Base-by-base conservation (phyloP, 2,888 invertebrate genomes). In the Hypomecis punctinalis region DNA sequence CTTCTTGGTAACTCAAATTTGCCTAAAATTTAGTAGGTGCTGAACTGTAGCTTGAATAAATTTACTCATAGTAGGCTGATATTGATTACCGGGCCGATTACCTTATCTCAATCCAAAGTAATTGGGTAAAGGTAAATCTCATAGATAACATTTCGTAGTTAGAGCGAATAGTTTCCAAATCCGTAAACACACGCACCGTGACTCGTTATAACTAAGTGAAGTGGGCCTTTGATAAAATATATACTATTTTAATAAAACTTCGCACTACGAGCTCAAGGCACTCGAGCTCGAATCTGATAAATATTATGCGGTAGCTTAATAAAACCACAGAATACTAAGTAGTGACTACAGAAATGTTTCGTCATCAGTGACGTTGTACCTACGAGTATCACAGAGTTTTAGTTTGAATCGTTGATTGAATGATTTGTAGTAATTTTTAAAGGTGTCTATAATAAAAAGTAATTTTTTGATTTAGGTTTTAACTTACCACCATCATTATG, bases 221-320 rank as follows among this genome's bases (percentile, higher is more conserved):
- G 46, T 52, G 46, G 57, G 5, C 33, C 51, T 57, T 45, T 57
- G 62, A 57, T 57, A 56, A 47, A 23, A 23, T 23, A 23, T 23
- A 23, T 23, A 23, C 23, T 47, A 46, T 62, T 57, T 57, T 51
- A 52, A 62, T 62, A 56, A 52, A 56, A 55, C 13, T 52, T 11
- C 40, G 6, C 36, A 39, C 13, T 40, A 52, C 37, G 43, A 46
- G 42, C 33, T 7, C 23, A 40, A 42, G 23, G 42, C 35, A 56
- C 51, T 51, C 33, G 37, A 45, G 45, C 45, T 10, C 8, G 43
- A 61, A 54, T 61, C 45, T 48, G 35, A 61, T 54, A 53, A n/a
- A n/a, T n/a, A 46, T 11, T 53, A 0, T 3, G 45, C 59, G 43
- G 43, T 45, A 37, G 52, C 52, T 52, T 52, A 52, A 13, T 51